Evolutionary conservation across 2,888 invertebrate genomes (phyloP).

Genomic region (Encarsia formosa): DNA sequence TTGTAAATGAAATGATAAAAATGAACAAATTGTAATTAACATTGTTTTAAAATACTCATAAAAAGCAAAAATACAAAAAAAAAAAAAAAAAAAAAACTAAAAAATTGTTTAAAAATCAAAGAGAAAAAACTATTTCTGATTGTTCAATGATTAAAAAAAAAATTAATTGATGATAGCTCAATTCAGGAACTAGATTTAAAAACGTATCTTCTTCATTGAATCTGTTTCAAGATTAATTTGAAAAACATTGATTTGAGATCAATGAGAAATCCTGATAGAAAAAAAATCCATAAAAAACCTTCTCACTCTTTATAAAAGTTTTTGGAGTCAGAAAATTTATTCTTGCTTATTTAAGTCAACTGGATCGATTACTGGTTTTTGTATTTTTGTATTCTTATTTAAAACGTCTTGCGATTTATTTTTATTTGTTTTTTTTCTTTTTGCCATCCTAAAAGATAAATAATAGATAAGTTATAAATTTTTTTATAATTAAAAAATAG

Average conservation of each 20-base stretch:
- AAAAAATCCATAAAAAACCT: constrained; percentile 14
- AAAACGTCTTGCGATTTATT: constrained; percentile 2
- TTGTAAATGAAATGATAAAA: too few species aligned
- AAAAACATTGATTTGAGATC: constrained; percentile 15
- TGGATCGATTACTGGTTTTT: constrained; percentile 13
- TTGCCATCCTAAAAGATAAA: too few species aligned
- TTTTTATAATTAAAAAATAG: too few species aligned
- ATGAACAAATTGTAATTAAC: too few species aligned
- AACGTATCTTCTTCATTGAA: constrained; percentile 3
- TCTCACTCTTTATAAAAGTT: constrained; percentile 16
- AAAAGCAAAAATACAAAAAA: too few species aligned
- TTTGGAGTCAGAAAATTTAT: constrained; percentile 12
- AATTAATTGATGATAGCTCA: too few species aligned
- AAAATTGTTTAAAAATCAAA: too few species aligned
- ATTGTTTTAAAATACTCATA: too few species aligned
- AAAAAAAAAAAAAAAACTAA: too few species aligned
- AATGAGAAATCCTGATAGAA: constrained; percentile 15
- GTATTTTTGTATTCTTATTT: constrained; percentile 1
- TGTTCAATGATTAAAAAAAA: too few species aligned
- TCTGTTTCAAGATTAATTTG: constrained; percentile 1
- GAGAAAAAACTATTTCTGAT: too few species aligned
- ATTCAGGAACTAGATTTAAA: constrained; percentile 17
- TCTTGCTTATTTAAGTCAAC: constrained; percentile 10
- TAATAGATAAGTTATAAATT: too few species aligned
- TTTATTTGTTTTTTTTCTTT: constrained; percentile 2